Base-by-base conservation (phyloP, 1,140 invertebrate species). In the Agrilus planipennis region DNA sequence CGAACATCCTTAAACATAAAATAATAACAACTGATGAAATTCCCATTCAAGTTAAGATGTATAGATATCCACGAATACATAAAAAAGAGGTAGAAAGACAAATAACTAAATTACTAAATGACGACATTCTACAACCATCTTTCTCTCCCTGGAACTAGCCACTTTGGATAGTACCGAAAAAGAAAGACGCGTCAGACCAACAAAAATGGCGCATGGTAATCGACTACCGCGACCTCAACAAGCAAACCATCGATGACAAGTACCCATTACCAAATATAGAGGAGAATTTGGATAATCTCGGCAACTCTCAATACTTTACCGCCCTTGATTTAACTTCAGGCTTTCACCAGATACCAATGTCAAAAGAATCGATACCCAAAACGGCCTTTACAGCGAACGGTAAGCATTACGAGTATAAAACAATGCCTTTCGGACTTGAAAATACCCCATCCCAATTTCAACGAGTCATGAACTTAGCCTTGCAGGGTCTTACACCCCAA, bases 151-250 rank as follows among this genome's bases (percentile, higher is more conserved):
- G n/a, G n/a, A n/a, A n/a, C n/a, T n/a, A n/a, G n/a, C n/a, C n/a
- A n/a, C n/a, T n/a, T n/a, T n/a, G n/a, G n/a, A n/a, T n/a, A n/a
- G n/a, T n/a, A n/a, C n/a, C n/a, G n/a, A n/a, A n/a, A n/a, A n/a
- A n/a, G n/a, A n/a, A n/a, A n/a, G n/a, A n/a, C n/a, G n/a, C n/a
- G n/a, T n/a, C n/a, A n/a, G n/a, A n/a, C n/a, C n/a, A n/a, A n/a
- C n/a, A n/a, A n/a, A n/a, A n/a, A n/a, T n/a, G n/a, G 4, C 30
- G 65, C 7, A 37, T 65, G 31, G 50, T 54, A 30, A 38, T 63
- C 0, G 61, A 68, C 45, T 73, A 63, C 46, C 36, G 66, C 16
- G 25, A 39, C 4, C 27, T 73, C 4, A 75, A 75, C 47, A 30
- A 2, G 2, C 46, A 47, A 31, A 47, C 42, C 11, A 28, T 46